A percentile compares a stretch with the other conserved stretches of the same genome.
Conservation (phyloP, 2,113 vertebrate species). For the Phyllostomus hastatus region DNA sequence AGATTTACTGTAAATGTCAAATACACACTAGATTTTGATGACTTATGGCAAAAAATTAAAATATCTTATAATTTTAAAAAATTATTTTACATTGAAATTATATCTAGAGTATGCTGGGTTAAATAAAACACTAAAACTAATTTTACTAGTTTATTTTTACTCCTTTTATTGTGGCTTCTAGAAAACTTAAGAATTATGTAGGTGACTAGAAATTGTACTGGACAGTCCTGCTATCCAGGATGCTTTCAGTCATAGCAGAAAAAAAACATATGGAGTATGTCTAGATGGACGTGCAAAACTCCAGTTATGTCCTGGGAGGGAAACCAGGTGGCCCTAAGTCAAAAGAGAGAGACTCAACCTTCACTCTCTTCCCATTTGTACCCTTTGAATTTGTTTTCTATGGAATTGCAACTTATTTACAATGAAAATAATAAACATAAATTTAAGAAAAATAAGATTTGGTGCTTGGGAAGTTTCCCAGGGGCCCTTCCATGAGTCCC, state of each 20-base stretch:
- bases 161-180: background rate
- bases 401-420: background rate
- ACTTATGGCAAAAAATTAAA: background rate
- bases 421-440: background rate
- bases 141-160: background rate
- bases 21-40: background rate
- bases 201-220: background rate
- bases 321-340: background rate
- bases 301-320: background rate
- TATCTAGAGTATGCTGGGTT: background rate
- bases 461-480: background rate
- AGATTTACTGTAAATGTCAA: background rate
- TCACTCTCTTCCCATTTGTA: background rate
- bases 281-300: background rate
- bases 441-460: background rate
- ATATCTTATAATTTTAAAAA: background rate
- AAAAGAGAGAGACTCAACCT: background rate
- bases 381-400: background rate
- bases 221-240: background rate
- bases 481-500: background rate
- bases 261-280: background rate
- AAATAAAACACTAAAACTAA: background rate
- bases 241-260: background rate
- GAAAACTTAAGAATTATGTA: background rate
- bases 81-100: background rate